These are phyloP conservation scores for Micoletzkya japonica DNA, from an alignment of 2,888 invertebrate species.

Conservation along the genomic window DNA sequence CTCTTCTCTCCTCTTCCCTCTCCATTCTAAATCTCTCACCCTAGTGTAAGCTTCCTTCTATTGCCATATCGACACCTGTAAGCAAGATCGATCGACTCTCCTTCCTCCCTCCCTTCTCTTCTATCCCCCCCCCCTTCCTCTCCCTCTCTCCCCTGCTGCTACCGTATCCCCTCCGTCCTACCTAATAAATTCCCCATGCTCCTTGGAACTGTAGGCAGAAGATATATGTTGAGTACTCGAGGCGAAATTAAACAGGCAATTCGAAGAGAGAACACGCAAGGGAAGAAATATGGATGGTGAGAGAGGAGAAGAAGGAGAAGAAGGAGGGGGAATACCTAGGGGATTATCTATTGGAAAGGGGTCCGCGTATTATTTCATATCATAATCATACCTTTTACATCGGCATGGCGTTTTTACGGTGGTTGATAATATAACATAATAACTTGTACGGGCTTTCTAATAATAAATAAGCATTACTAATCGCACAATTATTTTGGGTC, in stretches of 20 bases:
- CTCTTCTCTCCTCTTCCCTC: not conserved
- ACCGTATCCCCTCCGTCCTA: slow-evolving; percentile 13
- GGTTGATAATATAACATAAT: too few species aligned
- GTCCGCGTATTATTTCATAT: too few species aligned
- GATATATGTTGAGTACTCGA: not conserved
- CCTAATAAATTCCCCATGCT: not conserved
- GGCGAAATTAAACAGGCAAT: slow-evolving; percentile 5
- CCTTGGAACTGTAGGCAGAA: not conserved
- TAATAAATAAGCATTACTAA: too few species aligned
- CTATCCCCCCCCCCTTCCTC: slow-evolving; percentile 22
- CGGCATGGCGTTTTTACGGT: too few species aligned
- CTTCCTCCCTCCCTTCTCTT: slow-evolving; percentile 27
- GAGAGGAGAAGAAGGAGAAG: not conserved
- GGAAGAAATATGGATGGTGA: slow-evolving; percentile 15
- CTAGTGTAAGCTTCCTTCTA: not conserved
- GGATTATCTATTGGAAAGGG: too few species aligned
- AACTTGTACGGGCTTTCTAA: too few species aligned
- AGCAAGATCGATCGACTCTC: not conserved
- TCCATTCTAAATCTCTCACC: not conserved
- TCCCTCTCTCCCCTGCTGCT: slow-evolving; percentile 11
- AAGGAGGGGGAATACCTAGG: not conserved
- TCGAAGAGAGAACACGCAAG: slow-evolving; percentile 28
- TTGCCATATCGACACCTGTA: not conserved
- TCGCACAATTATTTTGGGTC: too few species aligned
- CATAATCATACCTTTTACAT: too few species aligned